phyloP scores from a whole-genome alignment of 2,888 invertebrate species.

The Cremastinae sp. region DNA sequence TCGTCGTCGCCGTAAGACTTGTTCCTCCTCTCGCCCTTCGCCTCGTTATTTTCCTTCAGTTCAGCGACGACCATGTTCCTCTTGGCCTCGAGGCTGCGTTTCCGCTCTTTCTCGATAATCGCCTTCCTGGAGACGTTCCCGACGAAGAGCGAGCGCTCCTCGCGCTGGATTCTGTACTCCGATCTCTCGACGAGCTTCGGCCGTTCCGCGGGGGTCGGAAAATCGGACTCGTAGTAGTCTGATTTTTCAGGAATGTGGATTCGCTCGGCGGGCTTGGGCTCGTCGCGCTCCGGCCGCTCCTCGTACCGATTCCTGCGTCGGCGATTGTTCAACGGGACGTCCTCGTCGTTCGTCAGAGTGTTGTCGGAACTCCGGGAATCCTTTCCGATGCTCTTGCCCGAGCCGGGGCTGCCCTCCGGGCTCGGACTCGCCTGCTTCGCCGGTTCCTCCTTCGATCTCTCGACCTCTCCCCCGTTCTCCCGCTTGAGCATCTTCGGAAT shows the following conservation, averaged over 20 bases:
- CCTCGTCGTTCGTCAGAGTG: conserved; percentile 74
- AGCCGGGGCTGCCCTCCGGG: conserved; percentile 68
- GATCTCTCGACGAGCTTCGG: conserved; percentile 73
- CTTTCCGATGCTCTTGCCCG: conserved; percentile 59
- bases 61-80: conserved; percentile 78
- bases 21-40: conserved; percentile 73
- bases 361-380: conserved; percentile 71
- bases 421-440: conserved; percentile 79
- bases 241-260: conserved; percentile 75
- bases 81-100: conserved; percentile 77
- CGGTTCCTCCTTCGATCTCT: conserved; percentile 69
- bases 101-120: conserved; percentile 78
- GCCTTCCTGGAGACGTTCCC: conserved; percentile 78
- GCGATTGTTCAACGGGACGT: conserved; percentile 1
- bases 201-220: conserved; percentile 78
- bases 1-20: conserved; percentile 74
- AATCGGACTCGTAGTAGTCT: conserved; percentile 75
- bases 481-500: conserved; percentile 83
- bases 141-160: conserved; percentile 76
- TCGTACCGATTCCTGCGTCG: conserved; percentile 25
- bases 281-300: conserved; percentile 59
- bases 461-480: conserved; percentile 81
- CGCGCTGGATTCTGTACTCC: conserved; percentile 71
- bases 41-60: conserved; percentile 77
- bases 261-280: conserved; percentile 77